Evolutionary conservation across 2,888 invertebrate species (phyloP), one percentile per base, ranked within the genome.

Genomic region (Pantelozetes paolii): DNA sequence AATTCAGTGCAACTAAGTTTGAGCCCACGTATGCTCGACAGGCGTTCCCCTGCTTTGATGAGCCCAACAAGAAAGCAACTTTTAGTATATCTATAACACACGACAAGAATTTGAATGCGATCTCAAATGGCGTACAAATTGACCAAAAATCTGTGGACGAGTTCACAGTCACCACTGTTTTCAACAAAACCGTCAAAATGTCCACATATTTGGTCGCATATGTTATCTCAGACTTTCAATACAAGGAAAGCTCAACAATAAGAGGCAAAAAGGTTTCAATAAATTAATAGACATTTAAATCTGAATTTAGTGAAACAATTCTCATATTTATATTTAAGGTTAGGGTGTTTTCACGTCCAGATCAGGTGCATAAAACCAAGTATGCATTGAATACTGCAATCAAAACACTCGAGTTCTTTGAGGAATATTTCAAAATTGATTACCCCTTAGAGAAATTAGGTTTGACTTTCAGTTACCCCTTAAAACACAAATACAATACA

Each of bases 11-110:
- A 0, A 90, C 94, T 15, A 95, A 97, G 83, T 95, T 97, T 81
- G 93, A 97, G 82, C 94, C 96, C 0, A 94, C 94, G 0, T 92
- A 92, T 82, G 95, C 97, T 0, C 87, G 97, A 32, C 88, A 89
- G 83, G 91, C 94, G 0, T 96, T 93, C 82, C 97, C 97, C 0
- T 96, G 96, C 81, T 94, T 97, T 81, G 97, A 97, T 82, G 94
- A 96, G 80, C 97, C 78, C 5, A 74, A 74, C 18, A 75, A 77
- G 48, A 77, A 77, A 71, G 72, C 78, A 0, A 77, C 76, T 3
- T 78, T 76, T n/a, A 69, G 72, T 8, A 77, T 78, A 18, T 75
- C 77, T 6, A 42, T 77, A 36, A 76, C 76, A 13, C 77, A 78
- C 59, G 71, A 54, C 59, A 74, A 36, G 15, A 50, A 23, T 28